Conservation (phyloP, 2,113 vertebrate genomes). For the Leptodactylus fuscus region DNA sequence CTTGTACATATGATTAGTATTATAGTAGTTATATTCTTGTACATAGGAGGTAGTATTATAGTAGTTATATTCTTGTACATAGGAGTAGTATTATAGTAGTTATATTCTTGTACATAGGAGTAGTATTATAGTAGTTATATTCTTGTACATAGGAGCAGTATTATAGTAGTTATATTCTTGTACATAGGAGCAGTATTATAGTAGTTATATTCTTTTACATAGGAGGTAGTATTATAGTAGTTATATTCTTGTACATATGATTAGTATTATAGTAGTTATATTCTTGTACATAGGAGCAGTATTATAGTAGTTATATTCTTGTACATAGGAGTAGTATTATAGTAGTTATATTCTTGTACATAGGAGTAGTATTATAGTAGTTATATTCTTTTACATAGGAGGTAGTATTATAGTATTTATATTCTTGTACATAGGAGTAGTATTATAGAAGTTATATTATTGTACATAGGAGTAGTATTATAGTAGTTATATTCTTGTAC, state of each 20-base stretch:
- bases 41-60: slow-evolving; percentile 12
- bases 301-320: neutral
- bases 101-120: neutral
- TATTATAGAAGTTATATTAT: too few species aligned
- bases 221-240: slow-evolving; percentile 5
- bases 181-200: neutral
- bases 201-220: too few species aligned
- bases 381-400: too few species aligned
- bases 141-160: neutral
- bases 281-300: neutral
- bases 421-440: too few species aligned
- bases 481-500: too few species aligned
- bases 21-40: too few species aligned
- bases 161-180: slow-evolving; percentile 4
- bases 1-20: too few species aligned
- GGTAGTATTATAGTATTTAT: too few species aligned
- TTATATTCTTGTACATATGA: neutral
- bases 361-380: neutral
- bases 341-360: neutral
- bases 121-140: slow-evolving; percentile 8
- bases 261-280: slow-evolving; percentile 3
- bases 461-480: too few species aligned
- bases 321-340: neutral
- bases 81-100: neutral
- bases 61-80: neutral